phyloP scores from a whole-genome alignment of 2,113 vertebrate species.

The Columba janthina region DNA sequence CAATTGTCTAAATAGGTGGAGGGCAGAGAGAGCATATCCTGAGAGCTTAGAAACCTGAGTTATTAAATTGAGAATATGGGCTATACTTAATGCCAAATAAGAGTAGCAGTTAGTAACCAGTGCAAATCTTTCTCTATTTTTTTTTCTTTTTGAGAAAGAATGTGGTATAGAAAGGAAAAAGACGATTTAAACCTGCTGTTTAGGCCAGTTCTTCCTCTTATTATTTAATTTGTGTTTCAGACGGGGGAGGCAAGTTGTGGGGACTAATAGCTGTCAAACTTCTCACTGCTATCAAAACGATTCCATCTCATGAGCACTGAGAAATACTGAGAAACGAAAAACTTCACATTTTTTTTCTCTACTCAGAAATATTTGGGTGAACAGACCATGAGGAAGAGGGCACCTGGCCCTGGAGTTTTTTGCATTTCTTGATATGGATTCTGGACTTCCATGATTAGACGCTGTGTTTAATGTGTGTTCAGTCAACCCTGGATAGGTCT shows the following conservation, averaged over 20 bases:
- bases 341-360: not conserved
- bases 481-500: not conserved
- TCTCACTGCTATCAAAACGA: not conserved
- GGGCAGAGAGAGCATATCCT: not conserved
- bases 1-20: not conserved
- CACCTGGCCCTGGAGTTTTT: not conserved
- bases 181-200: not conserved
- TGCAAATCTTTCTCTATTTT: not conserved
- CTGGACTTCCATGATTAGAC: not conserved
- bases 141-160: not conserved
- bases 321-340: not conserved
- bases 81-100: not conserved
- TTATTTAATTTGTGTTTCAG: not conserved
- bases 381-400: not conserved
- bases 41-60: not conserved
- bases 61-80: not conserved
- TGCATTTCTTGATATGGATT: not conserved
- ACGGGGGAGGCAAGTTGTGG: not conserved
- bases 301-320: not conserved
- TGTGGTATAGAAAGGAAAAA: not conserved
- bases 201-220: not conserved
- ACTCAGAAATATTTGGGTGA: not conserved
- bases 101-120: not conserved
- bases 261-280: not conserved
- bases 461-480: accelerated